Evolutionary conservation across 2,888 invertebrate genomes (phyloP).

Genomic region (Malthinus flaveolus): DNA sequence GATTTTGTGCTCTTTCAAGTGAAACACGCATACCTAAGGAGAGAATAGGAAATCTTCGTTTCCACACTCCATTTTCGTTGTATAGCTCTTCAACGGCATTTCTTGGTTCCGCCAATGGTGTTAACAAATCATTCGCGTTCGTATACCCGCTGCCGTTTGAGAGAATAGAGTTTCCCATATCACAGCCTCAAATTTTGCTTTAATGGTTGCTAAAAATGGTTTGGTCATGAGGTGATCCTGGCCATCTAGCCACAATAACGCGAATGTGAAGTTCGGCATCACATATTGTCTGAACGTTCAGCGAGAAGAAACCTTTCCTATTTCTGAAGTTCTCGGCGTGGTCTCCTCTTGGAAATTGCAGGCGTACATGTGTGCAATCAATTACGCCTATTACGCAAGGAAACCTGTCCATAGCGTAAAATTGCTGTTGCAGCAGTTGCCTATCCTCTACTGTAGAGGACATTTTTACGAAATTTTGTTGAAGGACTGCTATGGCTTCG

Average conservation of each 20-base stretch:
- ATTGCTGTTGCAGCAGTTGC: too few species aligned
- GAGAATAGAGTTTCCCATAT: not conserved
- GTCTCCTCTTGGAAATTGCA: not conserved
- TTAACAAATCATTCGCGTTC: too few species aligned
- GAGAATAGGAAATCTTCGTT: too few species aligned
- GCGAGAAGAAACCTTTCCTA: not conserved
- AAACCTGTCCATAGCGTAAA: too few species aligned
- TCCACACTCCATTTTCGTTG: not conserved
- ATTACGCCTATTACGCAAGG: too few species aligned
- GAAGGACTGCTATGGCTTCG: not conserved
- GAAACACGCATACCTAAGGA: too few species aligned
- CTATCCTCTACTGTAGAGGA: too few species aligned
- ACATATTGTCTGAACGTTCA: not conserved
- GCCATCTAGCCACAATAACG: not conserved
- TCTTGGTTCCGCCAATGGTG: not conserved
- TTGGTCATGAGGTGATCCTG: too few species aligned
- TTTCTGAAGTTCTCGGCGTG: not conserved
- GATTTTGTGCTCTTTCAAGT: too few species aligned
- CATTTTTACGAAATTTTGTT: not conserved
- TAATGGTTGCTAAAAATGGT: not conserved
- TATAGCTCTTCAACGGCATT: not conserved
- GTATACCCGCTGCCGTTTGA: too few species aligned
- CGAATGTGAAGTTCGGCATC: not conserved
- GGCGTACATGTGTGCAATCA: too few species aligned
- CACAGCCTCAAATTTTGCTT: not conserved